Evolutionary conservation across 2,888 invertebrate genomes (phyloP), one percentile per base, ranked within the genome.

Genomic region (Eupithecia dodoneata): DNA sequence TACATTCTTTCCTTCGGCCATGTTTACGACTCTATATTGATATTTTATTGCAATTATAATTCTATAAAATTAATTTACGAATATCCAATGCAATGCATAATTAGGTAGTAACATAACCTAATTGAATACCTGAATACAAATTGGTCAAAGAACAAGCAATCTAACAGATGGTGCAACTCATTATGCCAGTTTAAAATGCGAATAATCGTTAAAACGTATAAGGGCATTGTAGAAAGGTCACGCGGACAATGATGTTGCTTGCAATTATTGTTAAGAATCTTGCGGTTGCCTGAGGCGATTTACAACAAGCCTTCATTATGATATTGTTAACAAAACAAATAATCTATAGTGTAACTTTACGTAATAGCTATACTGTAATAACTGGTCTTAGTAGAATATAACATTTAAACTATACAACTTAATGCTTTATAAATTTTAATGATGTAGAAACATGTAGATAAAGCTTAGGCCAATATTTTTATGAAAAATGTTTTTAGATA

Each of bases 221-320:
- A 70, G 77, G 77, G 69, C 74, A 75, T 77, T 77, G 69, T 69
- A 9, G 30, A 75, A 77, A 77, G 77, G 77, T 77, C 72, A 77
- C 45, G 63, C 75, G 41, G 41, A n/a, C 49, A 63, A 9, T 70
- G 71, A 66, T 74, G 74, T 77, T 71, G 72, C 18, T 52, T 55
- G 72, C 69, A 72, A 77, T 74, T 77, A 74, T 77, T 75, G 70
- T 72, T 73, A 75, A 75, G 70, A 72, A 70, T 70, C 42, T 71
- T 73, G 72, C 41, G 69, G 74, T 71, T 55, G 44, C 69, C 52
- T 45, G 75, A 71, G 71, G 70, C 18, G 75, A 18, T 77, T 72
- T 74, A 71, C 74, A 65, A 69, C 41, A 70, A 73, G 70, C 45
- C 18, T 6, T 70, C 18, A 70, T 69, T 69, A 70, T 70, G 18